These are phyloP conservation scores for Metopolophium dirhodum DNA, from an alignment of 1,140 invertebrate species.

Conservation along the genomic window DNA sequence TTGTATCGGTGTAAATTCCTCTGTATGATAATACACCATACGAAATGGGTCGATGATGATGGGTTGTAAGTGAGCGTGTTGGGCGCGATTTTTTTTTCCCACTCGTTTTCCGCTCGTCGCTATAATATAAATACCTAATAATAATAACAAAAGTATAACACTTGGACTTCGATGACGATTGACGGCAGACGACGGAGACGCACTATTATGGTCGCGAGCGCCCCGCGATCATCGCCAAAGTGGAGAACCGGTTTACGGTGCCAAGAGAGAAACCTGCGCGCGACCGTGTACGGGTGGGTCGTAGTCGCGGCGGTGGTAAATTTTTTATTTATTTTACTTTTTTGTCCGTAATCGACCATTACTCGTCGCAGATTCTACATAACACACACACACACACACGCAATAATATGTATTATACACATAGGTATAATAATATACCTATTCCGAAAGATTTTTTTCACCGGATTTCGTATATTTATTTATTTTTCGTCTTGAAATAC, in stretches of 20 bases:
- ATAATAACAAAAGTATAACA: background rate
- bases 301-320: background rate
- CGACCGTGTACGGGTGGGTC: background rate
- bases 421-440: background rate
- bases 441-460: background rate
- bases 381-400: background rate
- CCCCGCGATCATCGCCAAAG: background rate
- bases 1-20: background rate
- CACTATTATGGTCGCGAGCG: background rate
- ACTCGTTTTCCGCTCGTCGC: background rate
- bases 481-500: background rate
- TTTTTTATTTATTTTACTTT: slow-evolving; percentile 13
- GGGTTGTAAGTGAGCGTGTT: background rate
- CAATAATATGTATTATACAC: background rate
- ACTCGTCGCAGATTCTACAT: slow-evolving; percentile 3
- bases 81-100: background rate
- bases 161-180: background rate
- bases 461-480: background rate
- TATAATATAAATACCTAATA: background rate
- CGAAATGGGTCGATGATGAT: background rate
- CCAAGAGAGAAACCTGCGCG: slow-evolving; percentile 16
- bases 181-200: background rate
- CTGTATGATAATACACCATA: background rate
- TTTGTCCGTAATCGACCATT: slow-evolving; percentile 14
- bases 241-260: slow-evolving; percentile 12